phyloP scores from a whole-genome alignment of 2,888 invertebrate species.

The Eilema depressum region DNA sequence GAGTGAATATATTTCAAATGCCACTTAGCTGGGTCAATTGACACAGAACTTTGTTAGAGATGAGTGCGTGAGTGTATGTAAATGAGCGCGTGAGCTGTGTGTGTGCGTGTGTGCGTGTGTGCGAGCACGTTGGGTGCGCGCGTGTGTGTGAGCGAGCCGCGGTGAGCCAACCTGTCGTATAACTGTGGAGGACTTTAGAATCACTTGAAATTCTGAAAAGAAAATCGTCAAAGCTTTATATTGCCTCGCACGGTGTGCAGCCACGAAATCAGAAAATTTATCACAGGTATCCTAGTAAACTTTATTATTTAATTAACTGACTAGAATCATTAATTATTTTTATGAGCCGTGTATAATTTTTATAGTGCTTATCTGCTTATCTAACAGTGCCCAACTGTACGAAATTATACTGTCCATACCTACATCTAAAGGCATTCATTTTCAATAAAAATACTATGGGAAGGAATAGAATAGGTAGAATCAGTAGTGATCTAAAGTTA shows the following conservation, averaged over 20 bases:
- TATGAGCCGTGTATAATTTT: no score
- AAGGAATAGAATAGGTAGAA: no score
- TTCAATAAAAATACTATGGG: no score
- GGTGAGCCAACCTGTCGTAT: constrained; percentile 65
- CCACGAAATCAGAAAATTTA: constrained; percentile 49
- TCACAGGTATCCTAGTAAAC: neutral
- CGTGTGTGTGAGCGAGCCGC: constrained; percentile 25
- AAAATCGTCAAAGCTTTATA: constrained; percentile 85
- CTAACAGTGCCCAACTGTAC: no score
- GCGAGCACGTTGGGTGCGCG: neutral
- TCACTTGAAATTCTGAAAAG: constrained; percentile 83
- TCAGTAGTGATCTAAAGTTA: no score
- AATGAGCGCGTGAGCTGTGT: constrained; percentile 32
- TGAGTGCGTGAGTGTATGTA: constrained; percentile 32
- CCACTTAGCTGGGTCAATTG: constrained; percentile 11
- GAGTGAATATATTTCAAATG: neutral
- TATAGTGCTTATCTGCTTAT: no score
- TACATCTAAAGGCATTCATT: no score
- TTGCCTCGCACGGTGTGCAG: constrained; percentile 71
- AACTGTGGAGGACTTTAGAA: constrained; percentile 78
- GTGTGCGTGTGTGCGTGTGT: constrained; percentile 20
- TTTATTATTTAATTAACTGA: neutral
- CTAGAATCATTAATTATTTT: neutral
- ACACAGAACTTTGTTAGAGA: constrained; percentile 8
- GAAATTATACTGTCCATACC: no score